Percentiles rank a stretch among this genome's conserved stretches.
These are phyloP conservation scores for Tiaroga cobitis DNA, from an alignment of 2,797 vertebrate species.

Conservation along the genomic window DNA sequence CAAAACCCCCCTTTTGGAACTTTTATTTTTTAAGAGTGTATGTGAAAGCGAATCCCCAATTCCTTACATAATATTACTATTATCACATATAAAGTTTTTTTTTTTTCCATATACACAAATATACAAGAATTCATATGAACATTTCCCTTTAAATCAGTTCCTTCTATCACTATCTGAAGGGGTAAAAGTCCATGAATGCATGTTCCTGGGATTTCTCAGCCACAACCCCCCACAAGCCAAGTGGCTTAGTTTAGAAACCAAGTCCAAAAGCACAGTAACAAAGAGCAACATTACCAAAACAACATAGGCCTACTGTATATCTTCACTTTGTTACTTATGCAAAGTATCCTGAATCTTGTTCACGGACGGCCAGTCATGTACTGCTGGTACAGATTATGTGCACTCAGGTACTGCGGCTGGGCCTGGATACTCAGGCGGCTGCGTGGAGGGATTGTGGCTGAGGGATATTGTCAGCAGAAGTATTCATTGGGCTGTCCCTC, in stretches of 20 bases:
- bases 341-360: constrained; percentile 38
- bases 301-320: too few species aligned
- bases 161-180: constrained; percentile 16
- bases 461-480: constrained; percentile 89
- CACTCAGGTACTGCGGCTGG: constrained; percentile 58
- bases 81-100: constrained; percentile 1
- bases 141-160: constrained; percentile 45
- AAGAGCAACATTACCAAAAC: constrained; percentile 18
- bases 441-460: constrained; percentile 73
- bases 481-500: constrained; percentile 90
- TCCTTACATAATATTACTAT: constrained; percentile 6
- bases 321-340: constrained; percentile 40
- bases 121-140: constrained; percentile 25
- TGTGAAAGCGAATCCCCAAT: not conserved
- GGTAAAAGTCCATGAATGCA: constrained; percentile 15
- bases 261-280: constrained; percentile 46
- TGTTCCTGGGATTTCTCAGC: constrained; percentile 51
- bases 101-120: constrained; percentile 8
- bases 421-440: constrained; percentile 65
- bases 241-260: constrained; percentile 48
- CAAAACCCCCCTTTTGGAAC: not conserved
- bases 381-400: constrained; percentile 57
- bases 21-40: not conserved
- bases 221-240: constrained; percentile 55
- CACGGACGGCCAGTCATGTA: constrained; percentile 46